A percentile compares a stretch with the other conserved stretches of the same genome.
phyloP scores from a whole-genome alignment of 2,113 vertebrate species.

The zebrafish (Danio rerio) region GRCz12tu NC_133199.1:34483001-34483500 shows the following conservation, averaged over 20 bases:
- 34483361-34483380: constrained; percentile 53
- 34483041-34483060: constrained; percentile 33
- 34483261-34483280: constrained; percentile 51
- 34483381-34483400: constrained; percentile 1
- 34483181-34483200: constrained; percentile 58
- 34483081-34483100: constrained; percentile 68
- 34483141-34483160: constrained; percentile 64
- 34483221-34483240: constrained; percentile 51
- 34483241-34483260: constrained; percentile 55
- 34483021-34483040: constrained; percentile 32
- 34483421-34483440: not conserved
- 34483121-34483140: constrained; percentile 62
- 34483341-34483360: constrained; percentile 49
- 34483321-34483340: constrained; percentile 37
- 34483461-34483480: too few species aligned
- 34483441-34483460: not conserved
- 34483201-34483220: constrained; percentile 57
- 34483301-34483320: constrained; percentile 48
- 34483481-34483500: too few species aligned
- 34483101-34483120: constrained; percentile 67
- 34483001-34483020: not conserved
- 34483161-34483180: constrained; percentile 59
- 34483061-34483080: constrained; percentile 30
- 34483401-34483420: not conserved
- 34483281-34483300: constrained; percentile 44